Conservation (phyloP, 2,113 vertebrate species). For the Cyprinodon brontotheroides region DNA sequence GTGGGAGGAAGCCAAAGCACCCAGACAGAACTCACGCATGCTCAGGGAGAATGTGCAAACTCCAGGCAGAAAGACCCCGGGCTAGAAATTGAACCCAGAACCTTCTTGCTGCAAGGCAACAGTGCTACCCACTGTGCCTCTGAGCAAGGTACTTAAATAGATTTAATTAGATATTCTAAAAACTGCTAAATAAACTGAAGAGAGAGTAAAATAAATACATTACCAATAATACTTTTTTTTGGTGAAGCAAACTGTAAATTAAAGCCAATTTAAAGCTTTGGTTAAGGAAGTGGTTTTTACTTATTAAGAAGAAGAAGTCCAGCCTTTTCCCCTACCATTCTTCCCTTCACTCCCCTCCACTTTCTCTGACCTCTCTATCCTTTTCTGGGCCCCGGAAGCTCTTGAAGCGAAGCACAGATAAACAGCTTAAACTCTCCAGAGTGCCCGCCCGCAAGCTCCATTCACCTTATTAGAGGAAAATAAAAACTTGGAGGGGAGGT, state of each 20-base stretch:
- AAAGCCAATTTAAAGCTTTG: conserved; percentile 19
- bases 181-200: background rate
- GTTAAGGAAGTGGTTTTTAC: conserved; percentile 44
- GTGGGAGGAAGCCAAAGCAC: no score
- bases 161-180: no score
- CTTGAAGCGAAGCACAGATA: conserved; percentile 72
- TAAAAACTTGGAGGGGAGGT: conserved; percentile 49
- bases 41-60: no score
- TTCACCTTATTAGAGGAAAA: conserved; percentile 71
- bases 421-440: conserved; percentile 75
- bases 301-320: conserved; percentile 40
- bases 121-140: no score
- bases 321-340: conserved; percentile 32
- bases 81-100: no score
- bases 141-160: no score
- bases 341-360: conserved; percentile 29
- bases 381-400: conserved; percentile 71
- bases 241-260: conserved; percentile 21
- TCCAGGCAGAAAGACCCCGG: no score
- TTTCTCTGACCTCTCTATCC: conserved; percentile 71
- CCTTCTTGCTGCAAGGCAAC: no score
- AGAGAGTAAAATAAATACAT: background rate
- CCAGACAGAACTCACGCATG: no score
- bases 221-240: no score
- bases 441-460: conserved; percentile 65